These are phyloP conservation scores for Oreonectes daqikongensis DNA, from an alignment of 2,797 vertebrate genomes.

Conservation along the genomic window DNA sequence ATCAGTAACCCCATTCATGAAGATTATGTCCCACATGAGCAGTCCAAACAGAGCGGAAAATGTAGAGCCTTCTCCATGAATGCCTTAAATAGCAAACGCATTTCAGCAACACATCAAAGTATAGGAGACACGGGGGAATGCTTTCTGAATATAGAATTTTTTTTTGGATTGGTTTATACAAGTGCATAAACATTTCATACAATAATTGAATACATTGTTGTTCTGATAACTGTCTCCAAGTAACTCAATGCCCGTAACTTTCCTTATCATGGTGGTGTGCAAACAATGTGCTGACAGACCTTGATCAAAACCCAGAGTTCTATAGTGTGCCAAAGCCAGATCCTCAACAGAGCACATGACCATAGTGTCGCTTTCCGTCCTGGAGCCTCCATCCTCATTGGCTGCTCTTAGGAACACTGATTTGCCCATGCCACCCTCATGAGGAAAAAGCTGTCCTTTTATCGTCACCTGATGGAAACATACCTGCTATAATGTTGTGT, in stretches of 20 bases:
- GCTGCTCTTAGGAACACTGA: conserved; percentile 86
- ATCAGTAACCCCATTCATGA: conserved; percentile 87
- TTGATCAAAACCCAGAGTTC: conserved; percentile 87
- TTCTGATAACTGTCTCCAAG: too few relatives aligned
- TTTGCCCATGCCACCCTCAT: conserved; percentile 87
- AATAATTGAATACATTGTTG: too few relatives aligned
- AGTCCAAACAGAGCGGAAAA: conserved; percentile 89
- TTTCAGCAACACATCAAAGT: background rate
- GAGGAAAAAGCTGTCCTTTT: conserved; percentile 90
- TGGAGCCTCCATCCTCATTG: conserved; percentile 54
- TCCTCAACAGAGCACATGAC: conserved; percentile 95
- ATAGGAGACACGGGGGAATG: background rate
- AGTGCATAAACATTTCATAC: too few relatives aligned
- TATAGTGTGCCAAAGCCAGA: conserved; percentile 87
- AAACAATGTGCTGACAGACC: conserved; percentile 71
- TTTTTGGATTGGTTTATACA: too few relatives aligned
- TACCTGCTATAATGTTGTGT: background rate
- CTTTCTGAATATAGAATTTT: background rate
- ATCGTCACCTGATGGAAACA: conserved; percentile 86
- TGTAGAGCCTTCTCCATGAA: conserved; percentile 94
- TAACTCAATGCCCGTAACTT: too few relatives aligned
- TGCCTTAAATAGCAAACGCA: conserved; percentile 74
- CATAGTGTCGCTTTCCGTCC: conserved; percentile 64
- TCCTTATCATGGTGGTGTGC: background rate
- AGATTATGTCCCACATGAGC: conserved; percentile 92